Evolutionary conservation across 2,797 vertebrate species (phyloP).

Genomic region (Otus scops): DNA sequence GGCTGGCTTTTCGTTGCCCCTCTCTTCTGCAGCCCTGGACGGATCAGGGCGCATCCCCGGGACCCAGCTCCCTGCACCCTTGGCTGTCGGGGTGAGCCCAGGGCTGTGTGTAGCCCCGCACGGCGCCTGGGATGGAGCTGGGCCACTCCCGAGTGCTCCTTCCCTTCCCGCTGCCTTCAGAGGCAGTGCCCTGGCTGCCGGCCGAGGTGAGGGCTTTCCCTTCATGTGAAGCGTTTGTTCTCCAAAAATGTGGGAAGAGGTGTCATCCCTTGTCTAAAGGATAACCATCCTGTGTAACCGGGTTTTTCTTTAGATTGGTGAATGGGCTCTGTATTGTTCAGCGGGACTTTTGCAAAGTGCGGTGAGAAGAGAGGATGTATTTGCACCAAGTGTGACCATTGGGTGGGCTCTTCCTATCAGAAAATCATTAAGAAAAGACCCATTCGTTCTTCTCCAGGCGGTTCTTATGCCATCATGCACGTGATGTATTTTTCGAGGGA

Average conservation of each 20-base stretch:
- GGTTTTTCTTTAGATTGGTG: background rate
- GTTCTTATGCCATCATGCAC: background rate
- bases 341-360: background rate
- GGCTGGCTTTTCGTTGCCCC: background rate
- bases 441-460: background rate
- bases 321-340: background rate
- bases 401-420: background rate
- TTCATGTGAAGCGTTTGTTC: background rate
- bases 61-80: no score
- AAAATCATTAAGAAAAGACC: background rate
- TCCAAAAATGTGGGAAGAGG: background rate
- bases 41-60: background rate
- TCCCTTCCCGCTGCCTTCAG: rapidly evolving
- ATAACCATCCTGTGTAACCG: rapidly evolving
- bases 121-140: rapidly evolving
- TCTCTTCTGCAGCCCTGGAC: background rate
- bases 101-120: background rate
- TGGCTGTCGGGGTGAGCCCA: background rate
- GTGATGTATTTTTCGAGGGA: background rate
- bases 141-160: background rate
- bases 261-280: background rate
- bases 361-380: background rate
- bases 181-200: background rate
- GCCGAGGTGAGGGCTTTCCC: background rate
- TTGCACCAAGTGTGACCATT: background rate